Evolutionary conservation across 2,888 invertebrate species (phyloP), one percentile per base, ranked within the genome.

Genomic region (Hermodice carunculata): DNA sequence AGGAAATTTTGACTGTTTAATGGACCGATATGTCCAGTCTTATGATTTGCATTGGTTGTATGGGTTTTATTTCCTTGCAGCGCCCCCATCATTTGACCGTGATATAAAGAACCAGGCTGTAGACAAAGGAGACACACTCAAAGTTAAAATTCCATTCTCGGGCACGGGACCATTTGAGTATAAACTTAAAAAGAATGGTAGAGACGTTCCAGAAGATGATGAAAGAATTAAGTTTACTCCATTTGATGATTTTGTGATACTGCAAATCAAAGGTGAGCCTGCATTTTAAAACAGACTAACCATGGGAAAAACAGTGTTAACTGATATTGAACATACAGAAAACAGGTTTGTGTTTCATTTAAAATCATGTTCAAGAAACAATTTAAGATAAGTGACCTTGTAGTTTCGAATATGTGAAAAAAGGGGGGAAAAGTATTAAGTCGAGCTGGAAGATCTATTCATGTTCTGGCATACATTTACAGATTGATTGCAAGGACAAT

Each of bases 81-180:
- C 93, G 74, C 96, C 98, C 60, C 99, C 96, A 49, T 91, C 93
- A 78, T 96, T 97, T 84, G 94, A 93, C 70, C 91, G 94, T 61
- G 93, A 96, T 86, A 96, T 98, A 8, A 92, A 91, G 43, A 94
- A 95, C 81, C 88, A 98, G 22, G 94, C 93, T 81, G 89, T 98
- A 2, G 94, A 97, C 0, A 96, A 96, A 83, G 93, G 94, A 56
- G 99, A 99, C 80, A 97, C 97, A 86, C 94, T 95, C 8, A 99
- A 99, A 88, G 93, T 99, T 81, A 99, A 99, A 88, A 92, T 99
- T 73, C 94, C 94, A 83, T 98, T 97, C 89, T 92, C 92, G 59
- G 99, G 99, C 31, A 97, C 98, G 84, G 96, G 97, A 85, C 98
- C 98, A 5, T 93, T 97, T 84, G 93, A 94, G 70, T 93, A 98